A percentile compares a stretch with the other conserved stretches of the same genome.
Evolutionary conservation across 2,113 vertebrate species (phyloP).

Genomic region (Brevimyrus niger): DNA sequence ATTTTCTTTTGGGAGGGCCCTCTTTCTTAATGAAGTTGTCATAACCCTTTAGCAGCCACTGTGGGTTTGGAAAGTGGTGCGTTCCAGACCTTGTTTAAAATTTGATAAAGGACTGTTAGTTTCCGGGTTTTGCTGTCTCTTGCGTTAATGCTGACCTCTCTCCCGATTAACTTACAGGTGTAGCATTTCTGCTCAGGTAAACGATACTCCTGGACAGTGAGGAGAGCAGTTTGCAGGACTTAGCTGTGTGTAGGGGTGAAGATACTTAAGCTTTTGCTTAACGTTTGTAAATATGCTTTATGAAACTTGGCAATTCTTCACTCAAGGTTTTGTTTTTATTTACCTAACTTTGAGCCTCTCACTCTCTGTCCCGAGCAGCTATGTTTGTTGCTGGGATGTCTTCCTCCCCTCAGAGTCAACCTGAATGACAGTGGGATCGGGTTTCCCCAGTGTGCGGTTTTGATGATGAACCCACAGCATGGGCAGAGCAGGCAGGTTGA

Average conservation of each 20-base stretch:
- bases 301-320: not conserved
- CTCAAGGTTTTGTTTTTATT: not conserved
- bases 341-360: not conserved
- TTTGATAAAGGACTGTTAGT: not conserved
- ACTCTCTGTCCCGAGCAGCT: not conserved
- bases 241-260: not conserved
- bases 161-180: conserved; percentile 21
- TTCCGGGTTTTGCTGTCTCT: not conserved
- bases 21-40: not conserved
- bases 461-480: not conserved
- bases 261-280: not conserved
- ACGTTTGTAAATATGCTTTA: not conserved
- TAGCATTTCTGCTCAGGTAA: conserved; percentile 14
- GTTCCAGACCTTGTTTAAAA: not conserved
- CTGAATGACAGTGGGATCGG: not conserved
- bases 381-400: not conserved
- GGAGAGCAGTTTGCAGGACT: not conserved
- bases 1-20: not conserved
- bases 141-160: not conserved
- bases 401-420: not conserved
- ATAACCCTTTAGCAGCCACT: not conserved
- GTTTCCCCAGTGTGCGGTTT: not conserved
- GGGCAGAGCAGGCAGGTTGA: conserved; percentile 9
- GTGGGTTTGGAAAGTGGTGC: not conserved
- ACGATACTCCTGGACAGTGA: not conserved